Base-by-base conservation (phyloP, 2,888 invertebrate genomes). In the Rosalia funebris region DNA sequence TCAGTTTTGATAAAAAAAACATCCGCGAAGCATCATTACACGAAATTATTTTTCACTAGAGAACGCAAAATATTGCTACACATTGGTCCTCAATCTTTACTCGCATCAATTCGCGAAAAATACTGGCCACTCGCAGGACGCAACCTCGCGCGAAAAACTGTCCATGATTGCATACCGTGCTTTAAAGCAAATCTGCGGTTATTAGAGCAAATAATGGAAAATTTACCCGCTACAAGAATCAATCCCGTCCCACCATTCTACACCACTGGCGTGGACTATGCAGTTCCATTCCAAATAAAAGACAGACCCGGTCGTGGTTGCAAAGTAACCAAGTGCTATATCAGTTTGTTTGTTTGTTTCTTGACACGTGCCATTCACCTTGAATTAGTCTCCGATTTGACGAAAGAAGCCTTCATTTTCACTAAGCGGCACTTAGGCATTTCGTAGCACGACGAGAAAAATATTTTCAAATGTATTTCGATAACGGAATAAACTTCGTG, bases 231-330 rank as follows among this genome's bases (percentile, higher is more conserved):
- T n/a, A n/a, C n/a, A n/a, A n/a, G n/a, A n/a, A n/a, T n/a, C n/a
- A n/a, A 37, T 2, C 34, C 20, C 19, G 48, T 42, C 0, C 48
- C 48, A 14, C 48, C 56, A 16, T 61, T 61, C 52, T 39, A 10
- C n/a, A 57, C 20, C 15, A 42, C 45, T 1, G 62, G 62, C 2
- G 48, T 55, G 9, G 63, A 63, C 25, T n/a, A 57, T 39, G 57
- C 57, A 9, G 63, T 60, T 12, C 63, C 63, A n/a, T 60, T 65
- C 19, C 5, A 14, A 9, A 37, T 63, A 14, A 54, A 50, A 32
- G 36, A 46, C 20, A 50, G 31, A 39, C 2, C 11, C 10, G 55
- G 55, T 45, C 41, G 61, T 10, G 41, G 50, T 19, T 15, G 44
- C 42, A 42, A 17, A 17, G 15, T 20, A 0, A 50, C 55, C 7